Percentiles rank a stretch among this genome's conserved stretches.
phyloP scores from a whole-genome alignment of 2,888 invertebrate genomes.

The Amphipyra berbera region DNA sequence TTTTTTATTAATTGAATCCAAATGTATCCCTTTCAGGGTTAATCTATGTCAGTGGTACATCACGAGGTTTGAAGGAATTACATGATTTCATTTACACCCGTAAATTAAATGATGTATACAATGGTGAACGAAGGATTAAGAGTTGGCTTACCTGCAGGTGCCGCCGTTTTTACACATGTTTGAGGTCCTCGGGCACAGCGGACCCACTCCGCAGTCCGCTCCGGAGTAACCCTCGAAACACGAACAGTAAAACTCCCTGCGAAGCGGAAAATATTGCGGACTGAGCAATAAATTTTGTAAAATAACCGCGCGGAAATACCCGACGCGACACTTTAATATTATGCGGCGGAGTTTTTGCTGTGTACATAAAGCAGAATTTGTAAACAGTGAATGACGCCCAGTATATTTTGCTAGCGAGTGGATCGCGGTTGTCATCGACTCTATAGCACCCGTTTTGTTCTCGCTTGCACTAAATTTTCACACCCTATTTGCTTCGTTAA shows the following conservation, averaged over 20 bases:
- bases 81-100: no score
- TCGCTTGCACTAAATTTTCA: constrained; percentile 43
- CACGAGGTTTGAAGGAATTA: no score
- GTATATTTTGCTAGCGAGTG: constrained; percentile 44
- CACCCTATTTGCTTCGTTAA: no score
- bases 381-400: constrained; percentile 61
- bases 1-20: no score
- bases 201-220: constrained; percentile 94
- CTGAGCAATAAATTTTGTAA: constrained; percentile 40
- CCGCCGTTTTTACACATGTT: constrained; percentile 95
- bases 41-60: no score
- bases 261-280: constrained; percentile 30
- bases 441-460: constrained; percentile 62
- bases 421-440: constrained; percentile 57
- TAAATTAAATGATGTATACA: no score
- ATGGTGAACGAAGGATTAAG: neutral
- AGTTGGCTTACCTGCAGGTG: constrained; percentile 93
- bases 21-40: no score
- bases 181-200: constrained; percentile 91
- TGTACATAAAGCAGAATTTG: constrained; percentile 42
- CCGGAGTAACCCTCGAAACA: constrained; percentile 96
- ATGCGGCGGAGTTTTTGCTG: neutral
- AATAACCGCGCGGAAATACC: constrained; percentile 47
- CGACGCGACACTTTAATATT: constrained; percentile 45
- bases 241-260: constrained; percentile 93